A percentile compares a stretch with the other conserved stretches of the same genome.
Evolutionary conservation across 2,113 vertebrate genomes (phyloP).

Genomic region (Xiphorhynchus elegans): DNA sequence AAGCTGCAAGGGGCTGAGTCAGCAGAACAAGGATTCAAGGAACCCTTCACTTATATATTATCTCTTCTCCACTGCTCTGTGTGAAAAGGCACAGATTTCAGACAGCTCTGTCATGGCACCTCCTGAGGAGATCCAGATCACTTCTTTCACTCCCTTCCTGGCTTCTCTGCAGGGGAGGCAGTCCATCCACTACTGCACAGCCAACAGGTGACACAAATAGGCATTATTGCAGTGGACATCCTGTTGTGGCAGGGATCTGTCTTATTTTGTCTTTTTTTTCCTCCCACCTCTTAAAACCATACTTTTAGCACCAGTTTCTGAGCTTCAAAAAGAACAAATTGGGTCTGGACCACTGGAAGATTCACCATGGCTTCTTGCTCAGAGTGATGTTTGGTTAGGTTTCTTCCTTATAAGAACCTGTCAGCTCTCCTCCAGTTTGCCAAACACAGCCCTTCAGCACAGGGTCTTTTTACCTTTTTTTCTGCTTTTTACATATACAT

Average conservation of each 20-base stretch:
- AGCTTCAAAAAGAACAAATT: not conserved
- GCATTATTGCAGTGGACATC: not conserved
- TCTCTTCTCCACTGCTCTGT: not conserved
- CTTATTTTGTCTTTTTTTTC: not conserved
- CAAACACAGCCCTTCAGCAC: not conserved
- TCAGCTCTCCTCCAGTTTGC: not conserved
- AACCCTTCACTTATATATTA: not conserved
- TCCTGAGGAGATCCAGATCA: not conserved
- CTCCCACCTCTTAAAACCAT: not conserved
- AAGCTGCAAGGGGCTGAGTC: not conserved
- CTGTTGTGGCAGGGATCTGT: not conserved
- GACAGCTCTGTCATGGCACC: not conserved
- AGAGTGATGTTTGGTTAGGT: not conserved
- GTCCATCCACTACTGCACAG: not conserved
- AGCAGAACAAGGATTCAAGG: not conserved
- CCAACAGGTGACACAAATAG: not conserved
- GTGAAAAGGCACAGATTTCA: not conserved
- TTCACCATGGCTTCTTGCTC: not conserved
- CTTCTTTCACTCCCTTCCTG: not conserved
- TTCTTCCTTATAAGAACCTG: not conserved
- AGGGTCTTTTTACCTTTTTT: not conserved
- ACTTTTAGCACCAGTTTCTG: not conserved
- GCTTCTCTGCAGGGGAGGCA: not conserved
- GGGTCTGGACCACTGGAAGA: not conserved
- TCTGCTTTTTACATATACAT: not conserved